These are phyloP conservation scores for Cliona cf. orientalis DNA, from an alignment of 37 sponge, comb jelly and placozoan genomes.

Conservation along the genomic window DNA sequence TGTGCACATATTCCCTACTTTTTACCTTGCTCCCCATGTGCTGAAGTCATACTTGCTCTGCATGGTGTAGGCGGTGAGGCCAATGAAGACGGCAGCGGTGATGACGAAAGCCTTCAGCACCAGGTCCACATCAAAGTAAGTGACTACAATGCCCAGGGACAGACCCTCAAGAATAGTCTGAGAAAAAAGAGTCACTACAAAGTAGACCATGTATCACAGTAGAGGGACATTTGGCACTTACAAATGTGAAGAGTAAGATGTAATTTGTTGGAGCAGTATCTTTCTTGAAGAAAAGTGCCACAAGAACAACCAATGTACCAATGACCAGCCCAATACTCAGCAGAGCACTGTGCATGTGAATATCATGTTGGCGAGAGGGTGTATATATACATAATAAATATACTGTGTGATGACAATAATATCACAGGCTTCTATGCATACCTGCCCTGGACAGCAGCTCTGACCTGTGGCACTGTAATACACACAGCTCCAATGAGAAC, in stretches of 20 bases:
- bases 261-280: conserved; percentile 75
- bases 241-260: conserved; percentile 74
- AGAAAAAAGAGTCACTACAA: background rate
- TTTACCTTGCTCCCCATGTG: conserved; percentile 94
- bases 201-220: background rate
- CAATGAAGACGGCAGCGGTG: conserved; percentile 80
- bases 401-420: background rate
- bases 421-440: conserved; percentile 17
- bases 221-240: conserved; percentile 26
- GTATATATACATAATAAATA: too few species aligned
- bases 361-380: too few species aligned
- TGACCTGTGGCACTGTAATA: conserved; percentile 63
- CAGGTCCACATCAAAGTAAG: conserved; percentile 79
- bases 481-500: conserved; percentile 52
- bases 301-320: conserved; percentile 52
- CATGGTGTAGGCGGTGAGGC: conserved; percentile 90
- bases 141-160: conserved; percentile 65
- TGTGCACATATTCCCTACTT: background rate
- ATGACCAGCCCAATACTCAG: conserved; percentile 45
- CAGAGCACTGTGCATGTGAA: conserved; percentile 41
- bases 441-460: conserved; percentile 71
- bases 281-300: conserved; percentile 76
- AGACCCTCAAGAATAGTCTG: conserved; percentile 52
- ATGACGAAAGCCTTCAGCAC: conserved; percentile 89
- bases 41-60: conserved; percentile 97